Base-by-base conservation (phyloP, 2,888 invertebrate species). In the Augochlorella aurata region DNA sequence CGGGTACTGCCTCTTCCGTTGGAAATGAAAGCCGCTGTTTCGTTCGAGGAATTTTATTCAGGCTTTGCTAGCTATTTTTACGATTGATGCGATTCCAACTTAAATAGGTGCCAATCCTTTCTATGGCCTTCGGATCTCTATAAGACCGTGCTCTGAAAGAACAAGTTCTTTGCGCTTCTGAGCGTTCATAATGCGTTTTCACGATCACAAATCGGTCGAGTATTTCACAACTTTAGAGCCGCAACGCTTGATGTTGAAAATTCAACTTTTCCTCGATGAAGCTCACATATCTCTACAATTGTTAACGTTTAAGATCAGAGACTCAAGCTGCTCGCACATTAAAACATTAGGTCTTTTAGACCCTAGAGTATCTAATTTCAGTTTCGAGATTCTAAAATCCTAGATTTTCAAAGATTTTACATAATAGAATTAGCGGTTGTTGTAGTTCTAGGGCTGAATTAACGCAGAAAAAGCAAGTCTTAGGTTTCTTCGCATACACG, bases 21-120 rank as follows among this genome's bases (percentile, higher is more conserved):
- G 29, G 29, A 61, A 29, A 24, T 61, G 63, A 63, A 38, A 38
- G 38, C 18, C 38, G 63, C 29, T 63, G 38, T 63, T 63, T 63
- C 63, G 29, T n/a, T n/a, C 63, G 63, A 63, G 44, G 29, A 63
- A 63, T 44, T 44, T 29, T 29, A 63, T 63, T 63, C 38, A 5
- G 4, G 4, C n/a, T 9, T 16, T 38, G 38, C 2, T 18, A 44
- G 18, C 18, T 18, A 61, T 61, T 61, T 61, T 18, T 61, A 24
- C 61, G 16, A 14, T 16, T 8, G 29, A 18, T 8, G 61, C 29
- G 29, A 29, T 61, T 61, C 9, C 8, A 29, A 16, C 29, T 61
- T 18, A 9, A 61, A 29, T 61, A 16, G 61, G 16, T 61, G 61
- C 29, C 9, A 61, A 61, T 29, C 18, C 14, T 29, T 16, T 61